Evolutionary conservation across 2,113 vertebrate species (phyloP), one percentile per base, ranked within the genome.

Genomic region (Phaethornis superciliosus): DNA sequence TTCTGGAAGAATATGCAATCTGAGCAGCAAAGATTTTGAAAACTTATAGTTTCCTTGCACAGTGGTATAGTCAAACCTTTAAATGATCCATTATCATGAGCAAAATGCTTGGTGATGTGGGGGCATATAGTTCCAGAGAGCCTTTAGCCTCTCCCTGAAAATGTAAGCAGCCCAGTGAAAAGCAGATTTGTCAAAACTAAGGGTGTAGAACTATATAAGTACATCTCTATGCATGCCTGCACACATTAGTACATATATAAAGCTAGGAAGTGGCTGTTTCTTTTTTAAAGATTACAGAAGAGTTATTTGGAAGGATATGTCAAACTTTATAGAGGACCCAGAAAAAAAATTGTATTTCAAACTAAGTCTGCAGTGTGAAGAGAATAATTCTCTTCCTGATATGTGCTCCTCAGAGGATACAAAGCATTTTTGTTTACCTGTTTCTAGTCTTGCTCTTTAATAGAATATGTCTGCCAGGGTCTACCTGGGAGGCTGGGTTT

Each of bases 261-360:
- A 58, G 3, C 20, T 30, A 32, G 15, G 8, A 81, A 55, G 54
- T 46, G 21, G 8, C 8, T n/a, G 21, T 15, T 82, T 1, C 3
- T 60, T 70, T 52, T 90, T 49, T 67, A 55, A 24, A 59, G 10
- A 74, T 35, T 60, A 22, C 19, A 62, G 18, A 5, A 58, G 4
- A 75, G 7, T 58, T 74, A 63, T 71, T 80, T 3, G 1, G 27
- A 59, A 64, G 17, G 2, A 2, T 52, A 59, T 27, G 33, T 16
- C 2, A 10, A 68, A 56, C 3, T 46, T 88, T 46, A 60, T 21
- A 64, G 26, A 60, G 15, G 10, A 58, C 18, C 2, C 8, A 12
- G 30, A 14, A 52, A 46, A 60, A 67, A 47, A 32, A 44, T 9
- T 12, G 1, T 46, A 24, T 82, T 0, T 0, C 20, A 75, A 58